Base-by-base conservation (phyloP, 2,113 vertebrate species). In the Pollimyrus isidori region DNA sequence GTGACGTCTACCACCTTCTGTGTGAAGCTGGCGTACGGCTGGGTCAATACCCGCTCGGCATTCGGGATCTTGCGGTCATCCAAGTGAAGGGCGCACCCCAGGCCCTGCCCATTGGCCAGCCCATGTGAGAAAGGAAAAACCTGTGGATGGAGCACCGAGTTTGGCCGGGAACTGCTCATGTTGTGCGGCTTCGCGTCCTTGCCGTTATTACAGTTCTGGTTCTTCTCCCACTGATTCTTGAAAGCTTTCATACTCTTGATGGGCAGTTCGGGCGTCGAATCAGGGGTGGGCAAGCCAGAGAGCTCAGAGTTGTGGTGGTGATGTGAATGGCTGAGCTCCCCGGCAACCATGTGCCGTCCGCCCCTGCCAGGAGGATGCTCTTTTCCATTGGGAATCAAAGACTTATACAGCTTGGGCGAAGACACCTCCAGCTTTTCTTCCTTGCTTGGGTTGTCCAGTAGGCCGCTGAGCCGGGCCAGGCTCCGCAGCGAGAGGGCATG, bases 1-100 rank as follows among this genome's bases (percentile, higher is more conserved):
- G 97, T 97, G n/a, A 98, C 96, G 62, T 98, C 97, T 92, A 97
- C 96, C 13, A 96, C 96, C 93, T 97, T 97, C 92, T 95, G 96
- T 15, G 85, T 93, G 92, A 95, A 97, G 76, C 95, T 94, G 73
- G 89, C 95, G 90, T 92, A 97, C 0, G 92, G 96, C 89, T 93
- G 97, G 89, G 95, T 96, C 48, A 96, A 69, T 73, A 96, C 93
- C 0, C 96, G 94, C 39, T 97, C 96, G 0, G 93, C 91, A 3
- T 96, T 96, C 76, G 95, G 95, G 92, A 97, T 94, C 93, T 97
- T 97, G 49, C 96, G 95, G 11, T 97, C 96, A 0, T 97, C 96
- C 5, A 93, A 91, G 65, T 96, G 95, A 46, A 95, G 92, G 76
- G 92, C 76, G 21, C 93, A 87, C 0, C 93, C 92, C 0, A 94